A percentile compares a stretch with the other conserved stretches of the same genome.
phyloP scores from a whole-genome alignment of 2,797 vertebrate genomes.

The Oceanodroma leucorhoa region DNA sequence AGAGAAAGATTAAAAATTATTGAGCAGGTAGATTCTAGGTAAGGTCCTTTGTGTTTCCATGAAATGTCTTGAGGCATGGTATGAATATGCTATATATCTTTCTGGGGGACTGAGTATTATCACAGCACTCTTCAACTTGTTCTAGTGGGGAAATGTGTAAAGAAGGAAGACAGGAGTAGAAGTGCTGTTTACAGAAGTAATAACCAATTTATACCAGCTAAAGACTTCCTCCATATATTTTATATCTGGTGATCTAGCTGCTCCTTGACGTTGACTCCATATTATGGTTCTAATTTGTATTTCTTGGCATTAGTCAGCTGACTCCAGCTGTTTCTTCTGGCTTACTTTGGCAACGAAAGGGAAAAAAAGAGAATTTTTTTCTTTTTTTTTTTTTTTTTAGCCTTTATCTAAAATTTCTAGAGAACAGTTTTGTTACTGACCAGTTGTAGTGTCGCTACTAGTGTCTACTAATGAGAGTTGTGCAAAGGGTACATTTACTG shows the following conservation, averaged over 20 bases:
- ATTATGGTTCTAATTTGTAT: not conserved
- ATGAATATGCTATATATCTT: not conserved
- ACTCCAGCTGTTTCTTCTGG: not conserved
- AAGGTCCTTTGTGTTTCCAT: not conserved
- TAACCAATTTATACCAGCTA: not conserved
- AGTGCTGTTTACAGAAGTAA: not conserved
- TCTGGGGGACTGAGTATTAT: not conserved
- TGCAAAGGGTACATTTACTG: not conserved
- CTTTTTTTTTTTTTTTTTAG: not conserved
- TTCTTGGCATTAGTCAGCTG: not conserved
- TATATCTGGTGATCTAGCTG: not conserved
- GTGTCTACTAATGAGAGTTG: not conserved
- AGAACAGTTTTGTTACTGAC: not conserved
- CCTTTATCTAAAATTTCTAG: not conserved
- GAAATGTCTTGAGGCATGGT: not conserved
- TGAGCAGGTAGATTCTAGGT: not conserved
- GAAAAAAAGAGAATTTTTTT: not conserved
- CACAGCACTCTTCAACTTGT: not conserved
- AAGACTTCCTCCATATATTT: not conserved
- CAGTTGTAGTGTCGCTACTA: not conserved
- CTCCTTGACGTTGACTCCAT: not conserved
- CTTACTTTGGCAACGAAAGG: not conserved
- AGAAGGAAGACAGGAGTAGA: not conserved
- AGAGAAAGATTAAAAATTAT: not conserved
- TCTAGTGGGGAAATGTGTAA: not conserved